Base-by-base conservation (phyloP, 2,888 invertebrate genomes). In the Thalpophila matura region DNA sequence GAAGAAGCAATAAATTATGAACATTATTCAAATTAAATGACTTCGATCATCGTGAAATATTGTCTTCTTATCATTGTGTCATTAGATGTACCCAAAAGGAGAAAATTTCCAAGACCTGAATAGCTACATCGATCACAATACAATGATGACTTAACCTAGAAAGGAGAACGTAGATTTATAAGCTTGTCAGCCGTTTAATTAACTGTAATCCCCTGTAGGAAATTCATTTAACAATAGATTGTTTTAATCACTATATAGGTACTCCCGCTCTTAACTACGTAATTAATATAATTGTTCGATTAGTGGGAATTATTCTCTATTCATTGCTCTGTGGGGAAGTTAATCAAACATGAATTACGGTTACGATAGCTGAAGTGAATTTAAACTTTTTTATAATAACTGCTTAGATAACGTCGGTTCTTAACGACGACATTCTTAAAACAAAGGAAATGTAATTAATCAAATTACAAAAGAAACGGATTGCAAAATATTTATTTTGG, bases 251-350 rank as follows among this genome's bases (percentile, higher is more conserved):
- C 66, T 72, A 66, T 51, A 69, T 63, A 74, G 63, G 53, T 74
- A 79, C 65, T 73, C 73, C 74, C 65, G 74, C 54, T 72, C 59
- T 67, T 71, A 74, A 70, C 74, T 61, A 71, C 60, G 58, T 79
- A 79, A 82, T 83, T 83, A 80, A 68, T 76, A 75, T 81, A 83
- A 86, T 86, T 79, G 82, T 79, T 77, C 81, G 80, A 84, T 86
- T 84, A 85, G 72, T 80, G 74, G 76, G 80, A 84, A 83, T 81
- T 76, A 81, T 80, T 82, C 67, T 80, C 77, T 81, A 86, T 85
- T 83, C 79, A 83, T 79, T 76, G 75, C 74, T 75, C 51, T 59
- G 42, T 77, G 65, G 71, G 64, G 71, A 79, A 79, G 71, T 77
- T 79, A 77, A 83, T 84, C 70, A 77, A 74, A 81, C 72, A 69